Evolutionary conservation across 2,888 invertebrate species (phyloP).

Genomic region (Drosophila gaucha): DNA sequence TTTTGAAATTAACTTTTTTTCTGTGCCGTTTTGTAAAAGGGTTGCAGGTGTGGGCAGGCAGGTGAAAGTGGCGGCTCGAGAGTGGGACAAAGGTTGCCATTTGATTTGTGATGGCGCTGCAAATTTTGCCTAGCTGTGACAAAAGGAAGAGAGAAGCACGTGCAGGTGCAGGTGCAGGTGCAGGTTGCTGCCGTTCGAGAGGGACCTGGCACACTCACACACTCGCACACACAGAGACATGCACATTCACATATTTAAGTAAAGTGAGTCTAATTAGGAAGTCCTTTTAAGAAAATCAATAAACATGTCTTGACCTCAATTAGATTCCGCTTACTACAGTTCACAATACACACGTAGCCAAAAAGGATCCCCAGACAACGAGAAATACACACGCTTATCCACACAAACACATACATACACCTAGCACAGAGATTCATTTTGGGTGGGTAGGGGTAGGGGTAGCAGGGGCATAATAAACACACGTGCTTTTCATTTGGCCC

Average conservation of each 20-base stretch:
- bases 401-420: slow-evolving; percentile 37
- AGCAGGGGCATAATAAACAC: slow-evolving; percentile 39
- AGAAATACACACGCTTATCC: slow-evolving; percentile 39
- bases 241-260: slow-evolving; percentile 36
- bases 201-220: slow-evolving; percentile 3
- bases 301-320: slow-evolving; percentile 83
- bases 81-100: slow-evolving; percentile 30
- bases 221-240: neutral
- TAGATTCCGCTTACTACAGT: slow-evolving; percentile 80
- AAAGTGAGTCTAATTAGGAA: slow-evolving; percentile 80
- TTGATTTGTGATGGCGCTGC: slow-evolving; percentile 64
- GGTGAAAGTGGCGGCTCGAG: neutral
- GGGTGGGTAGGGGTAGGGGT: neutral
- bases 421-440: slow-evolving; percentile 47
- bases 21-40: slow-evolving; percentile 34
- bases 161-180: slow-evolving; percentile 8
- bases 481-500: slow-evolving; percentile 75
- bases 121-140: slow-evolving; percentile 48
- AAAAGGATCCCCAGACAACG: slow-evolving; percentile 73
- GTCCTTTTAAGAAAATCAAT: slow-evolving; percentile 82
- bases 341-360: slow-evolving; percentile 67
- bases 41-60: neutral
- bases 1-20: slow-evolving; percentile 73
- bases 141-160: slow-evolving; percentile 15
- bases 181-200: slow-evolving; percentile 6